Percentiles rank a stretch among this genome's conserved stretches.
Evolutionary conservation across 1,140 invertebrate species (phyloP).

Genomic region (Leptinotarsa lineolata): DNA sequence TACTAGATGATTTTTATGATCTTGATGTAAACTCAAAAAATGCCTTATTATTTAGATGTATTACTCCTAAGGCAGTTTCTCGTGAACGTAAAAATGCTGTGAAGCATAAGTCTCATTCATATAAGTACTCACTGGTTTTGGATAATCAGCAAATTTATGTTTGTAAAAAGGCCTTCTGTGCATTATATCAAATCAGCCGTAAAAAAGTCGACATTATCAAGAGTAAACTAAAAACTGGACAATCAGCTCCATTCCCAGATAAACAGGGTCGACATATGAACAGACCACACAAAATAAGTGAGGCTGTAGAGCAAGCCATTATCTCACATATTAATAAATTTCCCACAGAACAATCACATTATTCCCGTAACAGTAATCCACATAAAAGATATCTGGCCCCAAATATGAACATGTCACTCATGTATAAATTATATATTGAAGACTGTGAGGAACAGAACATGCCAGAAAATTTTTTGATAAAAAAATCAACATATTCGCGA

Average conservation of each 20-base stretch:
- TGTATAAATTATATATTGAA: slow-evolving; percentile 28
- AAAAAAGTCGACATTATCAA: slow-evolving; percentile 24
- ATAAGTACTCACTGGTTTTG: no score
- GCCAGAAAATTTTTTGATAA: slow-evolving; percentile 19
- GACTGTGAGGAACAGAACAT: slow-evolving; percentile 25
- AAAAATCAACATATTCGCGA: slow-evolving; percentile 30
- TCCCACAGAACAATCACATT: slow-evolving; percentile 39
- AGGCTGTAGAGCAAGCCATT: slow-evolving; percentile 28
- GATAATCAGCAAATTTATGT: slow-evolving; percentile 5
- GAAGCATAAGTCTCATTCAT: no score
- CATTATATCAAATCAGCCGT: slow-evolving; percentile 30
- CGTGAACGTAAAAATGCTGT: no score
- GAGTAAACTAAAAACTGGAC: slow-evolving; percentile 28
- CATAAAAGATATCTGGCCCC: slow-evolving; percentile 39
- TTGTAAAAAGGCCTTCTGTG: slow-evolving; percentile 29
- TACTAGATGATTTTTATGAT: slow-evolving; percentile 27
- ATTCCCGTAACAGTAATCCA: slow-evolving; percentile 34
- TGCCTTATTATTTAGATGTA: slow-evolving; percentile 26
- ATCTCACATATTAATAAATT: slow-evolving; percentile 34
- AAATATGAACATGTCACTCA: slow-evolving; percentile 28
- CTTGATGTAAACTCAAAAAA: slow-evolving; percentile 30
- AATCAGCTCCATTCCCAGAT: slow-evolving; percentile 21
- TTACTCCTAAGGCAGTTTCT: background rate
- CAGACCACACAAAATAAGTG: slow-evolving; percentile 30
- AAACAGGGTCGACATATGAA: slow-evolving; percentile 27